Evolutionary conservation across 2,113 vertebrate genomes (phyloP), one percentile per base, ranked within the genome.

Genomic region (Leptobrachium leishanense): DNA sequence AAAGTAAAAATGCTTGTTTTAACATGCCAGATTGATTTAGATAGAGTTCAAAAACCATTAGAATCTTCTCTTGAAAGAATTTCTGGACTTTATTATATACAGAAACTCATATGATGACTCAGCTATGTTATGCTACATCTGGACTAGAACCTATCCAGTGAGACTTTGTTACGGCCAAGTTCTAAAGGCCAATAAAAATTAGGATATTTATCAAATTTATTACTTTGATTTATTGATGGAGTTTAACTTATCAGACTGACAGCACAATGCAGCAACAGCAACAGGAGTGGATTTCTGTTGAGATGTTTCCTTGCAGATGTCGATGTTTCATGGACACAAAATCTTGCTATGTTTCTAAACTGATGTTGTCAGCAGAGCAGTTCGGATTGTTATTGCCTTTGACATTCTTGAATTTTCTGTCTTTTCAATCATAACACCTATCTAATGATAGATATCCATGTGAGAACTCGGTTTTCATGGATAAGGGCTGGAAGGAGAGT

Each of bases 311-410:
- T 62, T 74, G 68, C 44, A 72, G 77, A 72, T 79, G 63, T 69
- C 68, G 46, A 42, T 74, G 55, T 81, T 62, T 81, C 64, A 81
- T 67, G 67, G 78, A 81, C 72, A 81, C 67, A 81, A 80, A 81
- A 74, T 81, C 64, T 74, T 74, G 68, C 50, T 53, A 68, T 43
- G 54, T 68, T 74, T 81, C 71, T 79, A 73, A 79, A 79, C 77
- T 74, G 78, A 81, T 81, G 72, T 80, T 80, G 78, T 81, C 71
- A 81, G 78, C 78, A 68, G 78, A 68, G 78, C 65, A 41, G 72
- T 57, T 10, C n/a, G 68, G 78, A 81, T 68, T 74, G 46, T 80
- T 81, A 81, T 81, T 74, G 71, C 42, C 71, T 81, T 20, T 74
- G 71, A 74, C 78, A 74, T 79, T 67, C 74, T 68, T 74, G 78